Conservation (phyloP, 2,888 invertebrate genomes). For the Tinea trinotella region DNA sequence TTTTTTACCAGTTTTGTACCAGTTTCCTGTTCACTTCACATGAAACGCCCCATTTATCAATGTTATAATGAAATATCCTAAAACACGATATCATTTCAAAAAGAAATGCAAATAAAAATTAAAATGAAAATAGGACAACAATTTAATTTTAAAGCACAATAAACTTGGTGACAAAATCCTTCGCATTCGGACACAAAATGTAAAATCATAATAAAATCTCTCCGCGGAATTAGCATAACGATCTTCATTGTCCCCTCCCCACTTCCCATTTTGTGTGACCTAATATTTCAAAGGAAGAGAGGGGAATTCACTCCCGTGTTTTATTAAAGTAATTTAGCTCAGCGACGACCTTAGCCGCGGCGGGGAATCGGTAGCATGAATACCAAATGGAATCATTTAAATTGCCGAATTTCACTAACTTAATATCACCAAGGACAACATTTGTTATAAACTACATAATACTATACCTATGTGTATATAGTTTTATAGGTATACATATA, state of each 20-base stretch:
- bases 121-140: background rate
- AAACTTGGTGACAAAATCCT: slow-evolving; percentile 7
- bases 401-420: background rate
- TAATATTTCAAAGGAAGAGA: slow-evolving; percentile 17
- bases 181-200: slow-evolving; percentile 9
- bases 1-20: no score
- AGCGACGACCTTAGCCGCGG: slow-evolving; percentile 18
- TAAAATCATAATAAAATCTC: slow-evolving; percentile 16
- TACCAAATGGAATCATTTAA: background rate
- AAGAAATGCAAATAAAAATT: background rate
- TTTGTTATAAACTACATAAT: no score
- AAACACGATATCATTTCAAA: background rate
- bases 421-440: background rate
- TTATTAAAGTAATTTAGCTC: slow-evolving; percentile 48
- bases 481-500: no score
- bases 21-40: no score
- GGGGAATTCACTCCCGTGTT: slow-evolving; percentile 46
- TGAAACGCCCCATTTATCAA: no score
- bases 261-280: slow-evolving; percentile 4
- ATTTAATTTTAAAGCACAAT: slow-evolving; percentile 4
- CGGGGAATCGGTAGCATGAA: slow-evolving; percentile 6
- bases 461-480: no score
- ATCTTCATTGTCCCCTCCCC: slow-evolving; percentile 15
- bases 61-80: no score
- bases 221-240: slow-evolving; percentile 16